Base-by-base conservation (phyloP, 2,113 vertebrate species). In the Sarotherodon lohbergeri region DNA sequence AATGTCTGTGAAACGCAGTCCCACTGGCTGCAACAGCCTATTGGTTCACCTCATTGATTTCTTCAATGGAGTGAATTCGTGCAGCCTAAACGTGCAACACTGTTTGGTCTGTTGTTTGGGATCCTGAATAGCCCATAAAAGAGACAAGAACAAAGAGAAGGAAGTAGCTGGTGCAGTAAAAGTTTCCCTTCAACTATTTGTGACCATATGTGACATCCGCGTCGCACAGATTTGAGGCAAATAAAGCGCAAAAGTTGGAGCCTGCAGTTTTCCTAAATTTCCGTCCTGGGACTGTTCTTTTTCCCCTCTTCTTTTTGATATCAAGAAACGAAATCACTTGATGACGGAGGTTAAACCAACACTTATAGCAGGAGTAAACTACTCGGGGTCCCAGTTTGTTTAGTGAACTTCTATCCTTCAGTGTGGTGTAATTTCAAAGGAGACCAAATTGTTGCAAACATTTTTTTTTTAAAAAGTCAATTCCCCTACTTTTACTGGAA, bases 101-200 rank as follows among this genome's bases (percentile, higher is more conserved):
- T 90, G 92, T 93, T 93, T 91, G 91, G 55, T 91, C 84, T 94
- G 89, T 91, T 95, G 92, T 95, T 93, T 90, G 84, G 90, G 86
- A 84, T 76, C 89, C 89, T 92, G 92, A 93, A 95, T 90, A 81
- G 94, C 57, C 90, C 91, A 95, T 95, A 95, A 96, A 96, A 95
- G 90, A 95, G 94, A 94, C 91, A 90, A 89, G 92, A 95, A 96
- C 95, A 96, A 95, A 95, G 95, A 94, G 92, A 36, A 94, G 95
- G 95, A 96, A 95, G 94, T 95, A 82, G 89, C 90, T 46, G 90
- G 90, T 91, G 95, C 92, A 93, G 95, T 95, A 96, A 96, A 96
- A 94, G 91, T 91, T 93, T 88, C 92, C 91, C 87, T 90, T 94
- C 89, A 84, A 90, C 91, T 93, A 91, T 95, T 94, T 85, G 87